Evolutionary conservation across 37 sponge, comb jelly and placozoan species (phyloP), one percentile per base, ranked within the genome.

Genomic region (Geodia barretti): DNA sequence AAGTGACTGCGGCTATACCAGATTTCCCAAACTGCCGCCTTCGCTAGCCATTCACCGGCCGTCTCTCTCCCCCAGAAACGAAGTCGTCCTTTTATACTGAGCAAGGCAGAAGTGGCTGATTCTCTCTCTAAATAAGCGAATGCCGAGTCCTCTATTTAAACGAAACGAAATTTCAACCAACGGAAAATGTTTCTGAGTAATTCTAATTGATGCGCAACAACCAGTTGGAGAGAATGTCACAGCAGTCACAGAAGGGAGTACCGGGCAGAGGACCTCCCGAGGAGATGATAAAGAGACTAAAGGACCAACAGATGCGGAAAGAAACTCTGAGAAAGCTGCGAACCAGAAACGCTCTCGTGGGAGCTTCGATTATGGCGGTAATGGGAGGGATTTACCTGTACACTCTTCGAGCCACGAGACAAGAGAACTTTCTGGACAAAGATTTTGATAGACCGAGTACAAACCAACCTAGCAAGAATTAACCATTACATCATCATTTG

Each of bases 381-480:
- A 84, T 87, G 54, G 42, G 82, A 8, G 70, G 75, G 8, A 72
- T 94, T 0, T 94, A 94, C 41, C 43, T 61, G 21, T 94, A 90
- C 64, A 83, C 91, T 34, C 89, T 94, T 81, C 70, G 35, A 65
- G 80, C 91, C 20, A 87, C 89, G 23, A 83, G 79, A 37, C 94
- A 94, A 70, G n/a, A n/a, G n/a, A 90, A 94, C 39, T 64, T 65
- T 68, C 42, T 79, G 28, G 68, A 79, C 70, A 47, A 47, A 47
- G 54, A 47, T 7, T 47, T 47, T 47, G 54, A 47, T 47, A 47
- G 14, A 47, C 11, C 54, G n/a, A n/a, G n/a, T n/a, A n/a, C n/a
- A n/a, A n/a, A n/a, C n/a, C n/a, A n/a, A n/a, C n/a, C n/a, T n/a
- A n/a, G n/a, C n/a, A n/a, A n/a, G n/a, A n/a, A n/a, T n/a, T n/a